Conservation (phyloP, 2,888 invertebrate genomes). For the Pheosia gnoma region DNA sequence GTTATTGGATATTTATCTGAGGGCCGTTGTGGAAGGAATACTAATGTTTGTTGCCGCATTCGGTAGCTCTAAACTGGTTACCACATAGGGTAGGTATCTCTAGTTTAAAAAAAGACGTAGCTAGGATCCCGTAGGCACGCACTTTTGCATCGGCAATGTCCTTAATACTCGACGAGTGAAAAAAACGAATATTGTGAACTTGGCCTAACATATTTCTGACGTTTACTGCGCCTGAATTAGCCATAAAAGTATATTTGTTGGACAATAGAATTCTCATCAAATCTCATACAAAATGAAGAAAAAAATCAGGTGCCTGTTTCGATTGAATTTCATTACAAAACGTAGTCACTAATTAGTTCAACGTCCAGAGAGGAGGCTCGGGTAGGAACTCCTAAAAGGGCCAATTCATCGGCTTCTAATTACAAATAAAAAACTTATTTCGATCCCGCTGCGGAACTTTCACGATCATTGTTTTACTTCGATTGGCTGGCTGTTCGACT, state of each 20-base stretch:
- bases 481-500: background rate
- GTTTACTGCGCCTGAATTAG: too few species aligned
- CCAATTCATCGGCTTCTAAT: constrained; percentile 42
- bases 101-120: too few species aligned
- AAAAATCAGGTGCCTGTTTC: constrained; percentile 11
- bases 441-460: constrained; percentile 6
- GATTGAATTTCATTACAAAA: constrained; percentile 29
- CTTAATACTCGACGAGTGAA: too few species aligned
- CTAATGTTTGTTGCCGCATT: constrained; percentile 22
- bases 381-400: constrained; percentile 20
- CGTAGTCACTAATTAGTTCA: constrained; percentile 41
- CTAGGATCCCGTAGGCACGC: too few species aligned
- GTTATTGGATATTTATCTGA: constrained; percentile 36
- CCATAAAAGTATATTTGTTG: too few species aligned
- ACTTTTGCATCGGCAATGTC: too few species aligned
- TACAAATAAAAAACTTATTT: constrained; percentile 37
- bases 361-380: constrained; percentile 10
- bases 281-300: constrained; percentile 6
- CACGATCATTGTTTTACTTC: constrained; percentile 3
- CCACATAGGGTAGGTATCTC: too few species aligned
- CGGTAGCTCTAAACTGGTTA: too few species aligned
- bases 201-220: too few species aligned
- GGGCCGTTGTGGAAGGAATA: constrained; percentile 26
- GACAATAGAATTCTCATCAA: constrained; percentile 3
- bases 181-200: too few species aligned